phyloP scores from a whole-genome alignment of 2,888 invertebrate species.

The Cerceris ruficornis region DNA sequence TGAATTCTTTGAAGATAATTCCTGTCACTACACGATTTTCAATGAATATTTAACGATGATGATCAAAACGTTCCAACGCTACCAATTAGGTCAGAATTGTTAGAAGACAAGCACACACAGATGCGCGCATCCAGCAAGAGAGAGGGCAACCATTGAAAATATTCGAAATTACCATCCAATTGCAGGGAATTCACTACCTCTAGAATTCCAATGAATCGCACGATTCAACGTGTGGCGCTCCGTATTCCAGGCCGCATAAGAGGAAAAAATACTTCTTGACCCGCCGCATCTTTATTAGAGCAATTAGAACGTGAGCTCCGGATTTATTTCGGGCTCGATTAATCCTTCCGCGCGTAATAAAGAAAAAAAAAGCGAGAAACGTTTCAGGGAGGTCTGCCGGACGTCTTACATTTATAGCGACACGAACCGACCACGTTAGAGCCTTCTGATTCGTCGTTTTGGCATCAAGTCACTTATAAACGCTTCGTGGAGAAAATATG shows the following conservation, averaged over 20 bases:
- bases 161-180: no score
- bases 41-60: no score
- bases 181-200: neutral
- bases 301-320: conserved; percentile 16
- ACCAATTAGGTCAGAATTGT: no score
- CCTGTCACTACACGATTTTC: no score
- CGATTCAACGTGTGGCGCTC: neutral
- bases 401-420: conserved; percentile 50
- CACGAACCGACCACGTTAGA: conserved; percentile 27
- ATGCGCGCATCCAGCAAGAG: no score
- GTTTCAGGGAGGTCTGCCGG: conserved; percentile 50
- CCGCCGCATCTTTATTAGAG: conserved; percentile 44
- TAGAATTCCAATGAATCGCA: neutral
- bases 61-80: no score
- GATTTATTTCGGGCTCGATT: conserved; percentile 57
- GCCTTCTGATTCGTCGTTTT: conserved; percentile 43
- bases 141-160: no score
- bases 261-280: conserved; percentile 39
- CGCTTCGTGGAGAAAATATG: conserved; percentile 44
- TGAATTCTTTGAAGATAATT: no score
- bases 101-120: no score
- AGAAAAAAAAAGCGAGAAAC: conserved; percentile 43
- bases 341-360: conserved; percentile 42
- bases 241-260: neutral
- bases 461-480: conserved; percentile 45